Base-by-base conservation (phyloP, 2,888 invertebrate genomes). In the Dynastes grantii region DNA sequence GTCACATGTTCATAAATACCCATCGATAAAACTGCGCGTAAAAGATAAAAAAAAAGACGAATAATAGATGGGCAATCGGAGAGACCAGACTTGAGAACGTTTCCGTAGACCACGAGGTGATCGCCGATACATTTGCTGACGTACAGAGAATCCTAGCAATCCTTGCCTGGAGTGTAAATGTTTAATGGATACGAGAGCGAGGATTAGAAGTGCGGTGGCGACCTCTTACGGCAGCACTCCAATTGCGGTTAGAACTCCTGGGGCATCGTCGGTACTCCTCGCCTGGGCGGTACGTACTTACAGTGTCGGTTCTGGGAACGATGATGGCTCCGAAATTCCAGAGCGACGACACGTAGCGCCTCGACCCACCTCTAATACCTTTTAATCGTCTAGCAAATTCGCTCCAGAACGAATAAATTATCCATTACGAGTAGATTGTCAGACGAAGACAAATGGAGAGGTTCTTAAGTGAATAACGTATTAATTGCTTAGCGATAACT, bases 101-200 rank as follows among this genome's bases (percentile, higher is more conserved):
- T 49, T 80, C 79, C 82, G 81, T 79, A 79, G 78, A 78, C 76
- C 82, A 53, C 45, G 45, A 45, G 45, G 45, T 51, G 71, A 71
- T 51, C 63, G 77, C 63, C 77, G 61, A 71, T 77, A 71, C 77
- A 77, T 77, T 77, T 63, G 49, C 71, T 11, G 64, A 71, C 77
- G 71, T 37, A 58, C 22, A 49, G 83, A 81, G 83, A 84, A 81
- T 83, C 84, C 83, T 83, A 84, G 85, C 85, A 86, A 86, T 87
- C 85, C 86, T 87, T 85, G 87, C 87, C 87, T 85, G 86, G 85
- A 87, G 87, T 87, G 86, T 88, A 86, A 88, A 88, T 88, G 87
- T 88, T 88, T 88, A 88, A 88, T 88, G 88, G 87, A 84, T 86
- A 86, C 87, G 87, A 87, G 87, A 86, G 87, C 85, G 85, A 85